A percentile compares a stretch with the other conserved stretches of the same genome.
Evolutionary conservation across 2,888 invertebrate genomes (phyloP).

Genomic region (Spodoptera exigua): DNA sequence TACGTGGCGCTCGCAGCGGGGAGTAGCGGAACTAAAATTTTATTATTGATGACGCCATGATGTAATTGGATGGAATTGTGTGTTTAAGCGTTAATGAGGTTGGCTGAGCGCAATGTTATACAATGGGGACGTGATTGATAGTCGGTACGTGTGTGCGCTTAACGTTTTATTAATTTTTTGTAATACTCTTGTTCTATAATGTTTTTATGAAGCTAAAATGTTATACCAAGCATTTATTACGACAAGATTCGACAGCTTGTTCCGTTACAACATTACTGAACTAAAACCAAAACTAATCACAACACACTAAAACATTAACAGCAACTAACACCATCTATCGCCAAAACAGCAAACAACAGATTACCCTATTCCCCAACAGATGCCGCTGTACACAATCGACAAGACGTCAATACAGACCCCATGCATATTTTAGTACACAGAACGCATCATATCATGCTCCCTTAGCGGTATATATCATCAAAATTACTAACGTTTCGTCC

Average conservation of each 20-base stretch:
- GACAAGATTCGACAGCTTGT: neutral
- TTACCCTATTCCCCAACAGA: conserved; percentile 61
- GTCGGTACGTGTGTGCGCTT: conserved; percentile 21
- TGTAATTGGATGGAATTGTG: conserved; percentile 56
- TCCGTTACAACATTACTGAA: conserved; percentile 12
- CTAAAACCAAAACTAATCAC: conserved; percentile 21
- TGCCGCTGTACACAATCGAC: conserved; percentile 70
- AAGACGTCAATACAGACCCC: conserved; percentile 77
- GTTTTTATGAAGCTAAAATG: neutral
- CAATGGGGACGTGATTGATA: conserved; percentile 54
- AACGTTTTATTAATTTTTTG: conserved; percentile 27
- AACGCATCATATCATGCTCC: conserved; percentile 79
- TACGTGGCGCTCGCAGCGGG: conserved; percentile 53
- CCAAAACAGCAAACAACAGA: conserved; percentile 59
- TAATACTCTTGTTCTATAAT: neutral
- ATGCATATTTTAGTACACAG: conserved; percentile 79
- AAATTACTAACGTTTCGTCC: conserved; percentile 78
- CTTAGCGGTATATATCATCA: conserved; percentile 79
- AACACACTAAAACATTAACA: conserved; percentile 30
- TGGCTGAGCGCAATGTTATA: conserved; percentile 51
- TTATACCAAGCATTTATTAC: neutral
- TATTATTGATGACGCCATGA: conserved; percentile 57
- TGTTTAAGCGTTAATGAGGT: conserved; percentile 56
- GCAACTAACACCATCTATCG: conserved; percentile 61
- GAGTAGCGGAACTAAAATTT: conserved; percentile 61